Percentiles rank a stretch among this genome's conserved stretches.
Evolutionary conservation across 2,113 vertebrate species (phyloP).

Genomic region (Nansenia antarctica): DNA sequence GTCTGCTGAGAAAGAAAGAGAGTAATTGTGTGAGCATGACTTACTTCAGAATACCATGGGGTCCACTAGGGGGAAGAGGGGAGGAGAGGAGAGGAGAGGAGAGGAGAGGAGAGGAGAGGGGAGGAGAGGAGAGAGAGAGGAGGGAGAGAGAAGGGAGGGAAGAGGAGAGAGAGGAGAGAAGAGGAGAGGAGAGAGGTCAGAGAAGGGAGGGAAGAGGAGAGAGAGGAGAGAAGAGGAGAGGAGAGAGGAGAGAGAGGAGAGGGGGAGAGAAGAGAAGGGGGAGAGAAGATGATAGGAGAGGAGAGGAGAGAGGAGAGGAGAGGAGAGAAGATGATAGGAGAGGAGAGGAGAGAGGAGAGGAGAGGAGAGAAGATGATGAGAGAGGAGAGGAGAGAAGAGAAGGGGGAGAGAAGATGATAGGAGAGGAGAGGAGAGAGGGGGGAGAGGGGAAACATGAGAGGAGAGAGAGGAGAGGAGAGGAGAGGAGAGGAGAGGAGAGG

Average conservation of each 20-base stretch:
- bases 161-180: slow-evolving; percentile 62
- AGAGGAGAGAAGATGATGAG: not conserved
- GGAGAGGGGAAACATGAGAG: not conserved
- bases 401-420: too few relatives aligned
- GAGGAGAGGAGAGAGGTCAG: accelerated
- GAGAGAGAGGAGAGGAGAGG: not conserved
- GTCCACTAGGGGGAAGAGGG: slow-evolving; percentile 56
- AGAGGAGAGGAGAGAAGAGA: not conserved
- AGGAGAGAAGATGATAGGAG: too few relatives aligned
- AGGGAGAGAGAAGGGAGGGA: not conserved
- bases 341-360: too few relatives aligned
- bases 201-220: not conserved
- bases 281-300: too few relatives aligned
- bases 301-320: too few relatives aligned
- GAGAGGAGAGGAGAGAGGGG: slow-evolving; percentile 69
- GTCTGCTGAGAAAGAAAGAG: not conserved
- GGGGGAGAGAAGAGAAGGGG: not conserved
- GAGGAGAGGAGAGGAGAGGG: too few relatives aligned
- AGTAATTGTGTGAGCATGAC: slow-evolving; percentile 21
- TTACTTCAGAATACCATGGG: slow-evolving; percentile 72
- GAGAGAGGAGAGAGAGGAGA: slow-evolving; percentile 54
- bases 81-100: slow-evolving; percentile 10
- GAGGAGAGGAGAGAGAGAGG: not conserved
- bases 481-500: not conserved
- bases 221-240: not conserved